phyloP scores from a whole-genome alignment of 2,888 invertebrate genomes.

The Craniophora ligustri region DNA sequence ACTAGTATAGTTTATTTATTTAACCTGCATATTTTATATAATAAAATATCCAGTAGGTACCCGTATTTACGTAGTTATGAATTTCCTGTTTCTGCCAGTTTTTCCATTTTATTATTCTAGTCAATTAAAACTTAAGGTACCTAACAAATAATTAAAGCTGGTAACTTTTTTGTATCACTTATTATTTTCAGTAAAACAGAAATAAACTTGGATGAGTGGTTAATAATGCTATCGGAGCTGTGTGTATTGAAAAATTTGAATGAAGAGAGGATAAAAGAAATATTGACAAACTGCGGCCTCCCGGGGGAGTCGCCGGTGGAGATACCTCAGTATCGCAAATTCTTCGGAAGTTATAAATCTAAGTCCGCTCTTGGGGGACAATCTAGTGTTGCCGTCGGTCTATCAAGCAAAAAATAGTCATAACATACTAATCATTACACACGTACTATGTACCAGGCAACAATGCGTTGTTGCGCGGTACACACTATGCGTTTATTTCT shows the following conservation, averaged over 20 bases:
- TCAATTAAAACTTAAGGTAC: constrained; percentile 2
- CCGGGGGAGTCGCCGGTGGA: constrained; percentile 69
- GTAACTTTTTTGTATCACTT: background rate
- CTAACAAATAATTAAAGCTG: background rate
- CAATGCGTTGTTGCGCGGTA: too few relatives aligned
- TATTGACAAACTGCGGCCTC: constrained; percentile 73
- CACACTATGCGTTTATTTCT: too few relatives aligned
- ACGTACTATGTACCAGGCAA: too few relatives aligned
- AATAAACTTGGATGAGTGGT: constrained; percentile 73
- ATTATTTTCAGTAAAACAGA: constrained; percentile 74
- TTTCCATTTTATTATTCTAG: too few relatives aligned
- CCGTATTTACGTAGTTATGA: too few relatives aligned
- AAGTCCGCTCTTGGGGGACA: constrained; percentile 26
- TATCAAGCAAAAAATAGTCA: background rate
- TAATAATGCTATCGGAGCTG: constrained; percentile 65
- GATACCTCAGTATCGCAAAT: constrained; percentile 72
- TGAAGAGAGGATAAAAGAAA: constrained; percentile 58
- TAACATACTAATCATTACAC: too few relatives aligned
- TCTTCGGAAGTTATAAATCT: constrained; percentile 70
- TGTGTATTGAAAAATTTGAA: constrained; percentile 63
- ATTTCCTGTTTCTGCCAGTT: too few relatives aligned
- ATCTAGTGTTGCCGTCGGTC: background rate
- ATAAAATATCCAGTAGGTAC: too few relatives aligned
- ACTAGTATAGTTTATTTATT: too few relatives aligned
- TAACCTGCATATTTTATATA: too few relatives aligned